phyloP scores from a whole-genome alignment of 2,113 vertebrate genomes.

The Petrocephalus microphthalmus region DNA sequence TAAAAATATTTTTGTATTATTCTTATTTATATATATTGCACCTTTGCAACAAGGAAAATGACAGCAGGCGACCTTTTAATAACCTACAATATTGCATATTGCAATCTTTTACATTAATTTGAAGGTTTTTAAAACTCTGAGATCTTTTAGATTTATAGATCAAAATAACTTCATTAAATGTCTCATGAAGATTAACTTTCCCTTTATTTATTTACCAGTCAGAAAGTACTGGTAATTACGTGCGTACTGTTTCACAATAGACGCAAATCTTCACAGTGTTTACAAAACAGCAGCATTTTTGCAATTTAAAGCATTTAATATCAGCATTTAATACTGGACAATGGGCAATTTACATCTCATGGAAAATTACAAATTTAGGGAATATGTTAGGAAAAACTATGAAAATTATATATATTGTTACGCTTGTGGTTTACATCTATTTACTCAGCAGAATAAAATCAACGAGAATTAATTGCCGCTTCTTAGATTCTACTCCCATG shows the following conservation, averaged over 20 bases:
- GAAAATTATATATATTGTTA: conserved; percentile 3
- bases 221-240: neutral
- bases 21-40: neutral
- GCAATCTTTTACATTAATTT: neutral
- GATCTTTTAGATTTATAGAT: conserved; percentile 3
- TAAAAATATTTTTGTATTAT: conserved; percentile 12
- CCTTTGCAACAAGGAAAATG: neutral
- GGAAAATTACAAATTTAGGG: neutral
- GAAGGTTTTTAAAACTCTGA: neutral
- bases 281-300: neutral
- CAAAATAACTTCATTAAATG: neutral
- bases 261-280: conserved; percentile 6
- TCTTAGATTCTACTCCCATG: neutral
- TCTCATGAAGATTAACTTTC: neutral
- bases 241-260: neutral
- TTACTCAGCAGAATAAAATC: neutral
- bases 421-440: neutral
- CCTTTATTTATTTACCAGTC: neutral
- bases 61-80: neutral
- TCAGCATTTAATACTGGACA: neutral
- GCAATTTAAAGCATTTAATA: neutral
- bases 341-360: neutral
- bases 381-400: neutral
- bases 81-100: neutral
- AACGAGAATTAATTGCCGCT: neutral